Conservation (phyloP, 2,113 vertebrate genomes). For the Myiozetetes cayanensis region DNA sequence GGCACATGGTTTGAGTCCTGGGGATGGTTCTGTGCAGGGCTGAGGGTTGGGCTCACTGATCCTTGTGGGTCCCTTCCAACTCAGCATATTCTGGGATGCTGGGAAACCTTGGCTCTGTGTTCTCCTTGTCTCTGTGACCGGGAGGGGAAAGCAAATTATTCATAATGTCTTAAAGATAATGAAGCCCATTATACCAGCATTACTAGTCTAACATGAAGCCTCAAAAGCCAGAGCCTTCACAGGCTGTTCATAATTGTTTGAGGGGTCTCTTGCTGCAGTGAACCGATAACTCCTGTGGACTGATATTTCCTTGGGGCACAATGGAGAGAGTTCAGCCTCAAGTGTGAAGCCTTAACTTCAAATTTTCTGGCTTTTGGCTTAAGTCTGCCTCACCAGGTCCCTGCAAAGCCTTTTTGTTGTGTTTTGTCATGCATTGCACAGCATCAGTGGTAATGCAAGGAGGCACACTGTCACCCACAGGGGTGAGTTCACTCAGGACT, state of each 20-base stretch:
- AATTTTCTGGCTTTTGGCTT: conserved; percentile 8
- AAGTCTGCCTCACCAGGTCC: neutral
- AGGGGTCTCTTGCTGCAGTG: neutral
- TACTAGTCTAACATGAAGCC: neutral
- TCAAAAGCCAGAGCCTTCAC: neutral
- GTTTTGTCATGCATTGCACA: neutral
- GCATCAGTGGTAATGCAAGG: neutral
- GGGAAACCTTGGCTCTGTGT: neutral
- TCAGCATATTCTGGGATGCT: neutral
- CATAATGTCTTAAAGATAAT: neutral
- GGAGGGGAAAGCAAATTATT: neutral
- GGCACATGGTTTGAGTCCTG: neutral
- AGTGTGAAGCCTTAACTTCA: neutral
- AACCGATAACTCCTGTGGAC: neutral
- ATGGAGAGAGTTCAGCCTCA: neutral
- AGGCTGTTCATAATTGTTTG: neutral
- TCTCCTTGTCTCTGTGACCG: no score
- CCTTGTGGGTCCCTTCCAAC: neutral
- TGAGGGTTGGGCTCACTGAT: neutral
- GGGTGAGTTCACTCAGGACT: neutral
- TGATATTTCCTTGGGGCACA: conserved; percentile 18
- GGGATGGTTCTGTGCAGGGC: neutral
- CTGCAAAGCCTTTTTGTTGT: neutral
- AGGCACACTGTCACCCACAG: neutral
- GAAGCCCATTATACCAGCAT: neutral